Conservation (phyloP, 1,140 invertebrate genomes). For the Drosophila trapezifrons region DNA sequence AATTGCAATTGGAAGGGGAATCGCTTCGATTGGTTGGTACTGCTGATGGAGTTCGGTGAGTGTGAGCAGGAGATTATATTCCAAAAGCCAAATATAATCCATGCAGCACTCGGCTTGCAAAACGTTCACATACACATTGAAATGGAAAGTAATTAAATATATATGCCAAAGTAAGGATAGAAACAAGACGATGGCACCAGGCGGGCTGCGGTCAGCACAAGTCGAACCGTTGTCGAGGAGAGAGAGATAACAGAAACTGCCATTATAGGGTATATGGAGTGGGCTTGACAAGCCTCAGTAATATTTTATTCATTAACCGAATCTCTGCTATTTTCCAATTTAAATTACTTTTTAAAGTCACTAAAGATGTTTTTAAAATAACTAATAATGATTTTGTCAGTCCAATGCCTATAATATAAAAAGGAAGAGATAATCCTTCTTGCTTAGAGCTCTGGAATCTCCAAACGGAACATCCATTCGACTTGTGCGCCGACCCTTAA, state of each 20-base stretch:
- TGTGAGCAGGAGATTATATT: conserved; percentile 66
- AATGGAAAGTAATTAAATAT: conserved; percentile 46
- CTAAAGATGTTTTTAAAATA: no score
- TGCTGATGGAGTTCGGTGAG: conserved; percentile 35
- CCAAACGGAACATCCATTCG: background rate
- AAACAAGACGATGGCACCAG: conserved; percentile 56
- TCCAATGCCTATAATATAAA: no score
- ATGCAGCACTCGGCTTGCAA: conserved; percentile 74
- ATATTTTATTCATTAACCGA: no score
- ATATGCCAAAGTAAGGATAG: conserved; percentile 40
- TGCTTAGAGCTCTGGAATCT: background rate
- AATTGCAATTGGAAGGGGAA: conserved; percentile 31
- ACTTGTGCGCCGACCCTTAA: conserved; percentile 11
- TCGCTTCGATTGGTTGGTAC: conserved; percentile 25
- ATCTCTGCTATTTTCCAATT: no score
- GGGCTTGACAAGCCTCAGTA: no score
- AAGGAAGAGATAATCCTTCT: no score
- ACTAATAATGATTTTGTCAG: no score
- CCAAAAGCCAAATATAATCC: conserved; percentile 72
- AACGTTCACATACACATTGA: conserved; percentile 76
- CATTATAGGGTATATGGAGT: no score
- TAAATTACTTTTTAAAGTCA: no score
- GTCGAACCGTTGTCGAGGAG: conserved; percentile 13
- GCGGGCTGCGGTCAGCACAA: conserved; percentile 38
- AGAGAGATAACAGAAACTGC: background rate